phyloP scores from a whole-genome alignment of 2,113 vertebrate species.

The Neotragus moschatus region DNA sequence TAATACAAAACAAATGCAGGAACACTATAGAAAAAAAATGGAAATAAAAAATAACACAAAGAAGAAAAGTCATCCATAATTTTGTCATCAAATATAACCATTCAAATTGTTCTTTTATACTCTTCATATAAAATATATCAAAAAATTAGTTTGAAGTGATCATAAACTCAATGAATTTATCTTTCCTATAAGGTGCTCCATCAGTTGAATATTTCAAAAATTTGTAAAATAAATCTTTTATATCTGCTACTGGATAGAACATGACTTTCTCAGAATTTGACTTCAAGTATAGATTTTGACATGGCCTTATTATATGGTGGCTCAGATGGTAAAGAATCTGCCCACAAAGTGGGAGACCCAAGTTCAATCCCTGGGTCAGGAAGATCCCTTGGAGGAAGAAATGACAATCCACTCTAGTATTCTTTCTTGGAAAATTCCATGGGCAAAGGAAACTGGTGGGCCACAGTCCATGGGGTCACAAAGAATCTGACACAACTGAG shows the following conservation, averaged over 20 bases:
- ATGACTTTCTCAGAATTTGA: background rate
- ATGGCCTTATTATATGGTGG: background rate
- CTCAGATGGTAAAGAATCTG: background rate
- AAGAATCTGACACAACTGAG: background rate
- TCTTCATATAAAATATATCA: background rate
- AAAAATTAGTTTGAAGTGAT: conserved; percentile 15
- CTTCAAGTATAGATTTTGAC: background rate
- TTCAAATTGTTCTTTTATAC: background rate
- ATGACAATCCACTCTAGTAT: background rate
- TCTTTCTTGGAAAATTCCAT: background rate
- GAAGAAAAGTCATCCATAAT: background rate
- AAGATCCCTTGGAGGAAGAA: background rate
- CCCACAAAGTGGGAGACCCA: background rate
- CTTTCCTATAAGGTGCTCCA: conserved; percentile 22
- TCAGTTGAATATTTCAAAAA: background rate
- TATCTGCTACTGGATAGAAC: background rate
- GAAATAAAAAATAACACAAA: background rate
- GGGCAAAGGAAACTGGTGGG: background rate
- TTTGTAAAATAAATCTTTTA: background rate
- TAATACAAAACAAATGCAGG: background rate
- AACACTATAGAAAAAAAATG: background rate
- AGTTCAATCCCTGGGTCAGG: background rate
- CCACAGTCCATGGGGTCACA: background rate
- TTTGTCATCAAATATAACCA: background rate
- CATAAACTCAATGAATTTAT: conserved; percentile 30